Percentiles rank a stretch among this genome's conserved stretches.
phyloP scores from a whole-genome alignment of 2,113 vertebrate species.

The Corapipo altera region DNA sequence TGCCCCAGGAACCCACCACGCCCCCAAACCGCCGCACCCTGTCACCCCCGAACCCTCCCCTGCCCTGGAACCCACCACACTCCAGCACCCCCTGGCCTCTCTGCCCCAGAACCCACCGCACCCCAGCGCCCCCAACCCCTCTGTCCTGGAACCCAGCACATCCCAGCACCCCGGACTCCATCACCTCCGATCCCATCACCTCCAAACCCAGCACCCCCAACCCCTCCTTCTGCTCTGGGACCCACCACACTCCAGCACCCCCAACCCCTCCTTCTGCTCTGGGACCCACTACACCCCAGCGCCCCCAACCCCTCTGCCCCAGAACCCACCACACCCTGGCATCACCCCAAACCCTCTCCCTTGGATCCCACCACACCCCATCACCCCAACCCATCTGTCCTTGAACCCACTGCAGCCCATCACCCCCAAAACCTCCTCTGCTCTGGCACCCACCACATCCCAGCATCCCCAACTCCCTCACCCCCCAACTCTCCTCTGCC shows the following conservation, averaged over 20 bases:
- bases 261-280: too few relatives aligned
- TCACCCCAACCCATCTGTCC: background rate
- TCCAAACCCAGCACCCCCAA: background rate
- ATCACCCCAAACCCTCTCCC: too few relatives aligned
- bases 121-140: background rate
- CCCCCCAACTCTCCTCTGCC: background rate
- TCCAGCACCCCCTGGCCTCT: background rate
- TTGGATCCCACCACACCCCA: background rate
- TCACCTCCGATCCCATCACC: background rate
- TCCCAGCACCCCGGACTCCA: background rate
- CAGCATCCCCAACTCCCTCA: background rate
- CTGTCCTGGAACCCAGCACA: background rate
- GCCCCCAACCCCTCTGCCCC: background rate
- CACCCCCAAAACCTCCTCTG: background rate
- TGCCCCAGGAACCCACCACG: background rate
- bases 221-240: too few relatives aligned
- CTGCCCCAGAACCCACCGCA: background rate
- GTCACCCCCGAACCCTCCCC: too few relatives aligned
- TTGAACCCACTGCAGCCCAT: background rate
- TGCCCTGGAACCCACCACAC: background rate
- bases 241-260: too few relatives aligned
- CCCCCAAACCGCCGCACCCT: too few relatives aligned
- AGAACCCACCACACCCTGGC: too few relatives aligned
- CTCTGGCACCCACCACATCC: background rate
- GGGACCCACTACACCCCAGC: background rate